Evolutionary conservation across 2,888 invertebrate genomes (phyloP), one percentile per base, ranked within the genome.

Genomic region (Pheosia gnoma): DNA sequence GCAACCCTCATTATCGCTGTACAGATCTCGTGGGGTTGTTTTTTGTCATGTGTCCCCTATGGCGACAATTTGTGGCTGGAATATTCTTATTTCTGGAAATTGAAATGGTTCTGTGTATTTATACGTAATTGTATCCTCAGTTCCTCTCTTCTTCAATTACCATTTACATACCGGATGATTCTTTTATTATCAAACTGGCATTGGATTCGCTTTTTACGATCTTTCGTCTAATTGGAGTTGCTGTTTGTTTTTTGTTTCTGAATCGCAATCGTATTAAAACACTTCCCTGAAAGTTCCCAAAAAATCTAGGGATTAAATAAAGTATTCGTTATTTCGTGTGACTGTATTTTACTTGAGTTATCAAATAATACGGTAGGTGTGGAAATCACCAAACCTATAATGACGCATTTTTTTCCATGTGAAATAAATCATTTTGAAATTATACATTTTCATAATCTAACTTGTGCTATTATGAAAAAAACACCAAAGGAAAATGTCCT

Each of bases 21-120:
- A 54, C 63, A 55, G 64, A 83, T 84, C 82, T 78, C 62, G 72
- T 82, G 77, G 83, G 85, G 78, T 74, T 62, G 66, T 67, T 76
- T 67, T 72, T 70, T 70, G 66, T 55, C 57, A 58, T 65, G 55
- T 63, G 59, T 63, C 66, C 76, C 77, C 70, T 61, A 65, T 62
- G 67, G 66, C 65, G 60, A 64, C 78, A 79, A 78, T 79, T 79
- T 74, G 74, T 76, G 65, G 67, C 66, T 59, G 61, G 67, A 64
- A 72, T 75, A 73, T 73, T 68, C 79, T 45, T 70, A 71, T 77
- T 69, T 25, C 2, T 61, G 61, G 52, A 65, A 57, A 73, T 75
- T 71, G 67, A 69, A 70, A 63, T 65, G 55, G 52, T 63, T 62
- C 60, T 71, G 39, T 1, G 11, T 13, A 5, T 53, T 3, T 47